Evolutionary conservation across 2,797 vertebrate genomes (phyloP).

Genomic region (Peromyscus attwateri): DNA sequence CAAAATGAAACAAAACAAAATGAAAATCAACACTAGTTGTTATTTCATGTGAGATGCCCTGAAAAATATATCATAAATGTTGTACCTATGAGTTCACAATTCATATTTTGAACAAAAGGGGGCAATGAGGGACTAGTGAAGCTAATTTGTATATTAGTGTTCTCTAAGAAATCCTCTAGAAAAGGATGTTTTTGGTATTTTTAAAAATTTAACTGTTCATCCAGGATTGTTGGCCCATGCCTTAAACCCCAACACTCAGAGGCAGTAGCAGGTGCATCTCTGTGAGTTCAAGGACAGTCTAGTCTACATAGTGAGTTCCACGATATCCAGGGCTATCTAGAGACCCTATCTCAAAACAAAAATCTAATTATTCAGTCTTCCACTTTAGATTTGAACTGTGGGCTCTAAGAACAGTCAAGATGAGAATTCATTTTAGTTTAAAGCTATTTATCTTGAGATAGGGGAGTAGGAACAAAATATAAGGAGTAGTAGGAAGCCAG

Average conservation of each 20-base stretch:
- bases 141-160: constrained; percentile 67
- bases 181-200: constrained; percentile 64
- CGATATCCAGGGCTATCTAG: neutral
- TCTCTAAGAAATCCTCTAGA: constrained; percentile 74
- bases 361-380: constrained; percentile 59
- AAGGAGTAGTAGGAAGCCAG: neutral
- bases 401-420: neutral
- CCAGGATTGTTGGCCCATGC: neutral
- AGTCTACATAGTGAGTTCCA: neutral
- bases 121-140: constrained; percentile 49
- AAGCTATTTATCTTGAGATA: neutral
- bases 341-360: neutral
- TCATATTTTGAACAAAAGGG: constrained; percentile 75
- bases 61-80: constrained; percentile 71
- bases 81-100: constrained; percentile 61
- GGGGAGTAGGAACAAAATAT: neutral
- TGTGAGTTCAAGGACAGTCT: neutral
- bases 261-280: too few relatives aligned
- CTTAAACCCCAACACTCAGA: neutral
- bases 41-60: constrained; percentile 68
- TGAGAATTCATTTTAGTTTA: constrained; percentile 29
- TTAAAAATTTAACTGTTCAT: constrained; percentile 59
- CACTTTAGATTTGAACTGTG: constrained; percentile 21
- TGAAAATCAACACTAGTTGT: constrained; percentile 72
- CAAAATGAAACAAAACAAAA: neutral